A percentile compares a stretch with the other conserved stretches of the same genome.
These are phyloP conservation scores for Emmelina monodactyla DNA, from an alignment of 2,888 invertebrate species.

Conservation along the genomic window DNA sequence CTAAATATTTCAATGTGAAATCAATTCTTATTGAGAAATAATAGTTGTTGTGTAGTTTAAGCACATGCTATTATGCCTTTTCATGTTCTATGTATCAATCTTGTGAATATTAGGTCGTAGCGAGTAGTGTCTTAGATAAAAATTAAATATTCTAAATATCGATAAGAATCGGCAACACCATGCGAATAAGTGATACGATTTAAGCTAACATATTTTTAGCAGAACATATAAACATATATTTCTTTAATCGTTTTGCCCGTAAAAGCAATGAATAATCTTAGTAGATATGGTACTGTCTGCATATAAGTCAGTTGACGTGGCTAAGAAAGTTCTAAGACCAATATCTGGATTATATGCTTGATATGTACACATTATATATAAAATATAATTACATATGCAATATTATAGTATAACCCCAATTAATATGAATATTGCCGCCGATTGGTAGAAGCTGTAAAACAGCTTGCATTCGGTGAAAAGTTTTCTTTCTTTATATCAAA, in stretches of 20 bases:
- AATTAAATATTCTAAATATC: conserved; percentile 60
- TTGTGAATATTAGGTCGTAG: conserved; percentile 63
- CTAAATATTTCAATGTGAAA: no score
- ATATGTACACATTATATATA: no score
- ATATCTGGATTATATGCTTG: background rate
- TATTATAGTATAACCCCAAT: conserved; percentile 27
- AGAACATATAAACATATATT: conserved; percentile 37
- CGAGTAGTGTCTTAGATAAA: conserved; percentile 60
- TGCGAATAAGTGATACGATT: conserved; percentile 58
- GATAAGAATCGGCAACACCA: conserved; percentile 52
- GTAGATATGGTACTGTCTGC: conserved; percentile 25
- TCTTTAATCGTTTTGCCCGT: conserved; percentile 46
- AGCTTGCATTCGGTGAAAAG: conserved; percentile 26
- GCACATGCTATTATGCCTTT: conserved; percentile 44
- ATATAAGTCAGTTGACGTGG: conserved; percentile 10
- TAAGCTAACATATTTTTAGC: conserved; percentile 47
- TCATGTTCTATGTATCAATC: conserved; percentile 47
- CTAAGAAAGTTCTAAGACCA: background rate
- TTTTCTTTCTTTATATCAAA: conserved; percentile 18
- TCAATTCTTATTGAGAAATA: conserved; percentile 23
- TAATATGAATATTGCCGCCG: conserved; percentile 30
- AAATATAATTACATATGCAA: conserved; percentile 20
- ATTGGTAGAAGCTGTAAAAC: conserved; percentile 34
- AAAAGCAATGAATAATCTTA: conserved; percentile 39
- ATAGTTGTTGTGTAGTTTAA: conserved; percentile 33